These are phyloP conservation scores for Strigops habroptila DNA, from an alignment of 2,113 vertebrate species.

Conservation along the genomic window DNA sequence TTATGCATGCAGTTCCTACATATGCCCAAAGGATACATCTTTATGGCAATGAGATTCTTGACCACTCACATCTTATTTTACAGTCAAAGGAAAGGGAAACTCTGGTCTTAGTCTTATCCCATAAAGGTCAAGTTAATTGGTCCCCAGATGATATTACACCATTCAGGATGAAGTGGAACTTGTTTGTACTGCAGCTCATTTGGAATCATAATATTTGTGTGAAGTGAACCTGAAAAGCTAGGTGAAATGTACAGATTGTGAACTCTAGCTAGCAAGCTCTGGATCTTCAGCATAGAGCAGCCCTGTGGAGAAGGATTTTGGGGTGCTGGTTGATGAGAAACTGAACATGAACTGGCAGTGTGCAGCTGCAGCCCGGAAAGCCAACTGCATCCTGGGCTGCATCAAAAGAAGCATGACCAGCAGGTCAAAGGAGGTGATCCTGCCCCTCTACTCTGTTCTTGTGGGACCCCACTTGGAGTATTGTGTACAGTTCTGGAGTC, in stretches of 20 bases:
- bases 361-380: not conserved
- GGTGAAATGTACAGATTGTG: not conserved
- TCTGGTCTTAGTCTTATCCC: not conserved
- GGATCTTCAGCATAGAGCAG: not conserved
- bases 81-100: not conserved
- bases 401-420: not conserved
- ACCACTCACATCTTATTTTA: not conserved
- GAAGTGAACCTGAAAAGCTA: slow-evolving; percentile 4
- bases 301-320: not conserved
- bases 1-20: not conserved
- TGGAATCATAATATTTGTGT: not conserved
- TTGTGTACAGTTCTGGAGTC: not conserved
- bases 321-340: not conserved
- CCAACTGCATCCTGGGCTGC: not conserved
- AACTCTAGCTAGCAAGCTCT: not conserved
- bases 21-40: not conserved
- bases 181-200: slow-evolving; percentile 8
- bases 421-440: not conserved
- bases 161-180: not conserved
- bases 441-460: not conserved
- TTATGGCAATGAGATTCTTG: not conserved
- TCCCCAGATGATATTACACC: not conserved
- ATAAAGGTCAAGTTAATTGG: not conserved
- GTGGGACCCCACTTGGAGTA: not conserved
- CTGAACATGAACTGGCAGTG: not conserved